Percentiles rank a stretch among this genome's conserved stretches.
phyloP scores from a whole-genome alignment of 2,797 vertebrate genomes.

The Cottoperca gobio region DNA sequence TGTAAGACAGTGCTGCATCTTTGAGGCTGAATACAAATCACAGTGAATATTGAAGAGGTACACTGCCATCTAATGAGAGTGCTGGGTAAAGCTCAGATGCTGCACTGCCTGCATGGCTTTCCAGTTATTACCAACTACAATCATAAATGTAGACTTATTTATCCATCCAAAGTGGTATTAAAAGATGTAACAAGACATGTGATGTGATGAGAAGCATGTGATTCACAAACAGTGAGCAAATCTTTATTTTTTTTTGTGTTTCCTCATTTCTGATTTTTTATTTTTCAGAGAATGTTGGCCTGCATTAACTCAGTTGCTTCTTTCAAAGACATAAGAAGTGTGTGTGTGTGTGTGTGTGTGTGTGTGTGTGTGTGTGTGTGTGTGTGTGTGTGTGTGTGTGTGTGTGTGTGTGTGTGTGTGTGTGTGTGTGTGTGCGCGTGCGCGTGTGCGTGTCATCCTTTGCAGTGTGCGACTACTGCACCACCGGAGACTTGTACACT shows the following conservation, averaged over 20 bases:
- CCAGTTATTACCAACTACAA: not conserved
- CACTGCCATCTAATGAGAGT: conserved; percentile 60
- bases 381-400: not conserved
- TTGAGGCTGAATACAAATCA: conserved; percentile 1
- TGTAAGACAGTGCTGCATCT: conserved; percentile 1
- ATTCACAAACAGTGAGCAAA: conserved; percentile 20
- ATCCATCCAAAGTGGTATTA: not conserved
- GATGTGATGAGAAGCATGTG: conserved; percentile 5
- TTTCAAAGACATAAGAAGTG: conserved; percentile 1
- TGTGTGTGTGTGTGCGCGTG: conserved; percentile 31
- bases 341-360: too few relatives aligned
- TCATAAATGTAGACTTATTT: not conserved
- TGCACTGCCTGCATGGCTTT: conserved; percentile 3
- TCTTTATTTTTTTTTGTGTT: not conserved
- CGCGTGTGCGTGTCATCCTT: conserved; percentile 31
- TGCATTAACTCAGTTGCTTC: not conserved
- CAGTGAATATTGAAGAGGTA: conserved; percentile 15
- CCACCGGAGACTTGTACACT: conserved; percentile 87
- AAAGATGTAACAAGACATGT: not conserved
- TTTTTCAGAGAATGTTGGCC: not conserved
- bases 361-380: conserved; percentile 8
- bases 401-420: conserved; percentile 27
- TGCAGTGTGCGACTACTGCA: conserved; percentile 91
- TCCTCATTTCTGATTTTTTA: conserved; percentile 10
- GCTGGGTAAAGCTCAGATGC: conserved; percentile 33